Conservation (phyloP, 2,797 vertebrate species). For the Notolepis coatsorum region DNA sequence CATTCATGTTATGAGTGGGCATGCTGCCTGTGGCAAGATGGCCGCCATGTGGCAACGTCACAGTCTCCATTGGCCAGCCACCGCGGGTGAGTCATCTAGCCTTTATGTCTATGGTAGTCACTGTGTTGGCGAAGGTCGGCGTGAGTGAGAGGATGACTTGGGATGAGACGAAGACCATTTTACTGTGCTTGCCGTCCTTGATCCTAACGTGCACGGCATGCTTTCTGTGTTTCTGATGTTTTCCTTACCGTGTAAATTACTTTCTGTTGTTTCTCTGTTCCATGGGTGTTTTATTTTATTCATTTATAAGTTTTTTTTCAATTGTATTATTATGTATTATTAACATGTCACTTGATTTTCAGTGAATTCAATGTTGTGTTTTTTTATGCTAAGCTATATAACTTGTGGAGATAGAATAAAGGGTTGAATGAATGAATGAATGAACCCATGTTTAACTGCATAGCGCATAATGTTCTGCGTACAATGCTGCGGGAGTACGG, state of each 20-base stretch:
- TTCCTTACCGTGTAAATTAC: conserved; percentile 57
- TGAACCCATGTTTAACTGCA: conserved; percentile 50
- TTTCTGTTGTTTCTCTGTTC: conserved; percentile 50
- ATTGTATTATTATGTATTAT: conserved; percentile 16
- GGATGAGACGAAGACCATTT: conserved; percentile 20
- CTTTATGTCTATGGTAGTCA: no score
- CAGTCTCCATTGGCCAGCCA: no score
- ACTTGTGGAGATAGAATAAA: no score
- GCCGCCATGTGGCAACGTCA: no score
- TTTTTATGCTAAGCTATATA: conserved; percentile 51
- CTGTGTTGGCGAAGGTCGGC: background rate
- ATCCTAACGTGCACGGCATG: conserved; percentile 79
- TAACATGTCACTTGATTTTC: conserved; percentile 13
- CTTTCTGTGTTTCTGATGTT: conserved; percentile 63
- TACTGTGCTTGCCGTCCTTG: conserved; percentile 36
- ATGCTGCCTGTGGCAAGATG: no score
- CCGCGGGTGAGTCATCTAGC: no score
- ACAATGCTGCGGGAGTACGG: conserved; percentile 52
- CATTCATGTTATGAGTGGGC: no score
- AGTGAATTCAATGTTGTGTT: conserved; percentile 55
- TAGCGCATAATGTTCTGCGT: conserved; percentile 61
- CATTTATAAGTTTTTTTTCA: no score
- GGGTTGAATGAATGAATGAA: no score
- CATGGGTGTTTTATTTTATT: conserved; percentile 55
- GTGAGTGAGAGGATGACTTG: conserved; percentile 15